phyloP scores from a whole-genome alignment of 2,797 vertebrate species.

The Meriones psammophilus region DNA sequence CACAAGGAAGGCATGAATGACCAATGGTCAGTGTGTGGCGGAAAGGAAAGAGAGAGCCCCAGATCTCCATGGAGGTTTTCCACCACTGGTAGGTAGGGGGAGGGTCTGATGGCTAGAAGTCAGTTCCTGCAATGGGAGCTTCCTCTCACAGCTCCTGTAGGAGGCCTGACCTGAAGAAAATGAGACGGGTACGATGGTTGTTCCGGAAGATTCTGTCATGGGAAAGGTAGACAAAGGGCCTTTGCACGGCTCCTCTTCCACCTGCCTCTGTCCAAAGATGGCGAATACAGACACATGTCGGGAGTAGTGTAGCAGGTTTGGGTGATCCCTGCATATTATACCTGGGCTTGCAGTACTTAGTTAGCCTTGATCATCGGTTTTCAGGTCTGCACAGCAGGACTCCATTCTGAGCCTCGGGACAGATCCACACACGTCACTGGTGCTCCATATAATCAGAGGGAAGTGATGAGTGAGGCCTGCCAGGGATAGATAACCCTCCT shows the following conservation, averaged over 20 bases:
- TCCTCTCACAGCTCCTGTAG: neutral
- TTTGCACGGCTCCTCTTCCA: neutral
- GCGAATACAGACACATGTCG: rapidly evolving
- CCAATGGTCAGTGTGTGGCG: too few species aligned
- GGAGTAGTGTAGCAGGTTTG: rapidly evolving
- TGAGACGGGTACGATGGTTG: rapidly evolving
- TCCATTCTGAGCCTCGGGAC: neutral
- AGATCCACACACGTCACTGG: neutral
- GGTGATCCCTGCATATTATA: too few species aligned
- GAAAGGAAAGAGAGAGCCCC: neutral
- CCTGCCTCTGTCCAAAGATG: neutral
- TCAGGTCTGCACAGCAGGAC: neutral
- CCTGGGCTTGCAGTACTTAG: neutral
- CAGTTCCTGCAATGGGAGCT: neutral
- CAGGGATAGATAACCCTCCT: rapidly evolving
- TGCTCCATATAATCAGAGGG: neutral
- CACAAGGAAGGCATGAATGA: too few species aligned
- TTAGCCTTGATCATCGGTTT: neutral
- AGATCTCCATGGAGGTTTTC: neutral
- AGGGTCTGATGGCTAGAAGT: neutral
- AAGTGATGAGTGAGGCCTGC: neutral
- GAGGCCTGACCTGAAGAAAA: neutral
- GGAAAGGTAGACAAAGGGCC: neutral
- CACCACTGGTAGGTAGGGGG: neutral
- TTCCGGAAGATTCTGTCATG: rapidly evolving